A percentile compares a stretch with the other conserved stretches of the same genome.
These are phyloP conservation scores for Magallana ariakensis DNA, from an alignment of 1,140 invertebrate species.

Conservation along the genomic window DNA sequence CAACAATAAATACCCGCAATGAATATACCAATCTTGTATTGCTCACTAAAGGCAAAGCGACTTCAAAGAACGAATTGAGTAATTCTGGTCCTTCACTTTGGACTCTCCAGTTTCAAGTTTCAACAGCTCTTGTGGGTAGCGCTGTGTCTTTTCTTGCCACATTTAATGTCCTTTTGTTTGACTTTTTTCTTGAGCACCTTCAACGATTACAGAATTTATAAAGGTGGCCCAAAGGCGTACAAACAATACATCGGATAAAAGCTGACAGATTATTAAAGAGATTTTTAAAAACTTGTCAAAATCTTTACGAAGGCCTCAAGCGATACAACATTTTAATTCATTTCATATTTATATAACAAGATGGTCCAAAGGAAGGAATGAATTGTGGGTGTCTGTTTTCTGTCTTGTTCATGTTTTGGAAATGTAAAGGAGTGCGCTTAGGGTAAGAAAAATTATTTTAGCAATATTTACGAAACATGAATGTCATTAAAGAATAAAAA, in stretches of 20 bases:
- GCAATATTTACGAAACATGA: no score
- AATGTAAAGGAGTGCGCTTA: no score
- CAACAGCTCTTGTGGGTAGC: not conserved
- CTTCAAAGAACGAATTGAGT: not conserved
- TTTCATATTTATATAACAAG: constrained; percentile 3
- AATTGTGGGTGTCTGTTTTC: no score
- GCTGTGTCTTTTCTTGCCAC: not conserved
- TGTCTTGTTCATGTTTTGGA: no score
- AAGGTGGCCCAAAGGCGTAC: not conserved
- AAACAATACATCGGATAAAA: not conserved
- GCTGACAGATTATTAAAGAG: constrained; percentile 31
- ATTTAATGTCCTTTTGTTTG: not conserved
- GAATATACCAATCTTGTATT: not conserved
- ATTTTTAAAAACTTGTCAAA: constrained; percentile 11
- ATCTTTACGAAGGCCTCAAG: not conserved
- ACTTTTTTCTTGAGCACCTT: not conserved
- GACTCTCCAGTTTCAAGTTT: not conserved
- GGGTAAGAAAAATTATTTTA: no score
- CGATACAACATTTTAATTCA: constrained; percentile 3
- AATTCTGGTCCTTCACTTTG: not conserved
- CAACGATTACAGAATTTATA: not conserved
- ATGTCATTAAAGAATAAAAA: no score
- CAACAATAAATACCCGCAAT: not conserved
- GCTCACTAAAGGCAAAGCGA: not conserved
- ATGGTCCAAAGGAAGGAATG: not conserved